phyloP scores from a whole-genome alignment of 2,113 vertebrate species.

The Astatotilapia flaviijosephi region DNA sequence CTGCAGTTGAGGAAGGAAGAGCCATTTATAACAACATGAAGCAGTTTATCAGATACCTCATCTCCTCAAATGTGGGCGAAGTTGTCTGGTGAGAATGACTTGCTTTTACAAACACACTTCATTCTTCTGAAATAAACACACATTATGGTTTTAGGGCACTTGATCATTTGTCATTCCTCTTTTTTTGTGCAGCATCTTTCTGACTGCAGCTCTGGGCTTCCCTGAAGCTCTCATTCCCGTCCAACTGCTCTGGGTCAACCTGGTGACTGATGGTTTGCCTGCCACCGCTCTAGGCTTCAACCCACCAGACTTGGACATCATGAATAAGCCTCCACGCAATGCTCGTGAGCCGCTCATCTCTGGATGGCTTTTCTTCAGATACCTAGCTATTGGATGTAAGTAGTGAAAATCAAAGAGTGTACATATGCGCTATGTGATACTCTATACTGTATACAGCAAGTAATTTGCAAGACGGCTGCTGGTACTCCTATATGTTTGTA shows the following conservation, averaged over 20 bases:
- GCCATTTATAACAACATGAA: conserved; percentile 99
- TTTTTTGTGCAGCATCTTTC: conserved; percentile 83
- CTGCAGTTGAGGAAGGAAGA: conserved; percentile 95
- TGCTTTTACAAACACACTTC: background rate
- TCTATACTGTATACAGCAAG: background rate
- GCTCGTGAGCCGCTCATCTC: conserved; percentile 96
- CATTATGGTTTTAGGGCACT: background rate
- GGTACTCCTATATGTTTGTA: background rate
- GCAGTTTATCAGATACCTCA: conserved; percentile 98
- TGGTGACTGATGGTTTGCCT: conserved; percentile 94
- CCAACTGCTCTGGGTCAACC: conserved; percentile 96
- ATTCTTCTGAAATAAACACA: background rate
- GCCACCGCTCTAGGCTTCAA: conserved; percentile 97
- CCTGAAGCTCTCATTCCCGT: conserved; percentile 97
- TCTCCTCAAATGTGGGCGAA: conserved; percentile 98
- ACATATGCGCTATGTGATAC: background rate
- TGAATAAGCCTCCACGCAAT: conserved; percentile 93
- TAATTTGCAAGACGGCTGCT: background rate
- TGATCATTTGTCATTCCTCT: background rate
- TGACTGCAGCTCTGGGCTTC: conserved; percentile 95
- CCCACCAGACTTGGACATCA: conserved; percentile 95
- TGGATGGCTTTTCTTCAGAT: conserved; percentile 98
- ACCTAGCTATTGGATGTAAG: conserved; percentile 96
- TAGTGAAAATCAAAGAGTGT: background rate
- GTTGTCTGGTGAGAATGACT: conserved; percentile 86